These are phyloP conservation scores for Anastatus disparis DNA, from an alignment of 1,140 invertebrate genomes.

Conservation along the genomic window DNA sequence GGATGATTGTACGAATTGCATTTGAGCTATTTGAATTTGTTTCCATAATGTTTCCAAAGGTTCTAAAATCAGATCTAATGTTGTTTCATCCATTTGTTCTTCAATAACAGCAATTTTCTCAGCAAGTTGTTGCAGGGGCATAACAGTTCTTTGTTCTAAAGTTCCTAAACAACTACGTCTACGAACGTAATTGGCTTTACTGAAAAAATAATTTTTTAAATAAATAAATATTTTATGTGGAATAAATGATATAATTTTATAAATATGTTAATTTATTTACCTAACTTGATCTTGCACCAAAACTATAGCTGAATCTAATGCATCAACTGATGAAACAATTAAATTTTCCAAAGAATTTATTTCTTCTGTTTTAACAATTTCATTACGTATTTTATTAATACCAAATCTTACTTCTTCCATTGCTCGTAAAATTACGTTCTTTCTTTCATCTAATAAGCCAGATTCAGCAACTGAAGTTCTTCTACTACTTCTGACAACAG, in stretches of 20 bases:
- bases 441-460: conserved; percentile 48
- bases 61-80: conserved; percentile 47
- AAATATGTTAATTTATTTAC: conserved; percentile 16
- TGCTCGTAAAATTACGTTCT: conserved; percentile 52
- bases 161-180: conserved; percentile 41
- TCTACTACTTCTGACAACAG: conserved; percentile 51
- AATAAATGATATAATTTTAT: not conserved
- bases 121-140: conserved; percentile 49
- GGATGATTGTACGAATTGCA: conserved; percentile 48
- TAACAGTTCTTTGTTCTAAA: conserved; percentile 45
- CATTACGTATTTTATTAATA: conserved; percentile 25
- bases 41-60: conserved; percentile 57
- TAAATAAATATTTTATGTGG: too few species aligned
- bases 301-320: conserved; percentile 45
- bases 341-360: conserved; percentile 1
- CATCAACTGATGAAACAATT: conserved; percentile 17
- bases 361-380: conserved; percentile 3
- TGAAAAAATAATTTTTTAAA: conserved; percentile 29
- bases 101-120: conserved; percentile 48
- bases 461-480: conserved; percentile 46
- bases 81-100: conserved; percentile 43
- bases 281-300: conserved; percentile 49
- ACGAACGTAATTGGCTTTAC: conserved; percentile 49
- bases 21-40: conserved; percentile 53
- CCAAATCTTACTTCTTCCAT: conserved; percentile 47